phyloP scores from a whole-genome alignment of 1,140 invertebrate species.

The Ruditapes philippinarum region DNA sequence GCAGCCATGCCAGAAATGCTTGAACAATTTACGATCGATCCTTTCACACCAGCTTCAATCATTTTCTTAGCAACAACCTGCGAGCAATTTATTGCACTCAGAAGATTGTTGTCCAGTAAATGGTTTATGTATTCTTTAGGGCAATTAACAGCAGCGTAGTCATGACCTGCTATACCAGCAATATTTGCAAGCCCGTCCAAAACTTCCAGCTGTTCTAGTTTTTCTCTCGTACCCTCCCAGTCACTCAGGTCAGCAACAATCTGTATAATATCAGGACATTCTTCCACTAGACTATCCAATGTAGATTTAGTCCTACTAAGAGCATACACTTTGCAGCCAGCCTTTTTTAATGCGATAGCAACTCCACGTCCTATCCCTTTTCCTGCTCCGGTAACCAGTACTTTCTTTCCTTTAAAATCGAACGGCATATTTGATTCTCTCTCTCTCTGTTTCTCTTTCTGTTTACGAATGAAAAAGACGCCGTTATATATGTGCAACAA shows the following conservation, averaged over 20 bases:
- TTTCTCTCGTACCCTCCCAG: constrained; percentile 91
- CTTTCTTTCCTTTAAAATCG: constrained; percentile 24
- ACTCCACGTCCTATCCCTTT: constrained; percentile 54
- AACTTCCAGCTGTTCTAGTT: constrained; percentile 87
- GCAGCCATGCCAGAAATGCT: constrained; percentile 91
- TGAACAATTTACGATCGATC: constrained; percentile 96
- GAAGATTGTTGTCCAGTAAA: constrained; percentile 2
- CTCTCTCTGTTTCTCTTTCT: too few species aligned
- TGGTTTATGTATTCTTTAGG: constrained; percentile 20
- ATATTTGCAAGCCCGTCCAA: constrained; percentile 94
- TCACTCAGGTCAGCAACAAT: constrained; percentile 91
- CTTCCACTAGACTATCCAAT: not conserved
- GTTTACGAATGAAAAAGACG: too few species aligned
- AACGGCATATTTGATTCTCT: constrained; percentile 8
- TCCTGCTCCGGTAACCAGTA: constrained; percentile 56
- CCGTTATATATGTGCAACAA: too few species aligned
- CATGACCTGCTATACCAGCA: constrained; percentile 75
- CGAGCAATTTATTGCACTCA: too few species aligned
- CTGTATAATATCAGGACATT: constrained; percentile 89
- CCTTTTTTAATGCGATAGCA: not conserved
- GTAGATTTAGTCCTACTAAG: constrained; percentile 20
- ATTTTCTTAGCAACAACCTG: too few species aligned
- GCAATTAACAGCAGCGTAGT: not conserved
- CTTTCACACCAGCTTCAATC: constrained; percentile 89
- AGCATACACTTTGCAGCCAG: constrained; percentile 53